Evolutionary conservation across 2,888 invertebrate genomes (phyloP).

Genomic region (Oscheius sp.): DNA sequence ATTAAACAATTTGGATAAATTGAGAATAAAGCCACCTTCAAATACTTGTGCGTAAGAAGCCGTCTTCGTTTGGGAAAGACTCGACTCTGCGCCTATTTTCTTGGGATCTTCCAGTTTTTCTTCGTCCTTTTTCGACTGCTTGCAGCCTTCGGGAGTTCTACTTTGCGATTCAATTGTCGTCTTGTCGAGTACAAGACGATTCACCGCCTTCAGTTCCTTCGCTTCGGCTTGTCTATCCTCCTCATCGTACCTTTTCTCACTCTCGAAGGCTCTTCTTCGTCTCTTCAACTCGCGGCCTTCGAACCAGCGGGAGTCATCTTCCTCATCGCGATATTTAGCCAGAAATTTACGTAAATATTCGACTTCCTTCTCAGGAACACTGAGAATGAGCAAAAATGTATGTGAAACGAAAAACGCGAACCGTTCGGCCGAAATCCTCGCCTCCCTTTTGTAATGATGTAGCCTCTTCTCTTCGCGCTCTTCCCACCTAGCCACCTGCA

Average conservation of each 20-base stretch:
- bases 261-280: conserved; percentile 89
- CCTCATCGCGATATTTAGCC: conserved; percentile 98
- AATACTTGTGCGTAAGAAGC: background rate
- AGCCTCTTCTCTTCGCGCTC: conserved; percentile 86
- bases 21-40: background rate
- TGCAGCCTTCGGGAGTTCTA: conserved; percentile 18
- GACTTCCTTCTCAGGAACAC: conserved; percentile 81
- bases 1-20: background rate
- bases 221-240: conserved; percentile 68
- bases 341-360: conserved; percentile 94
- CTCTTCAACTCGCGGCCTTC: conserved; percentile 91
- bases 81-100: background rate
- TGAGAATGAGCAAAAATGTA: conserved; percentile 34
- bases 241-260: conserved; percentile 91
- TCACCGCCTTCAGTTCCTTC: conserved; percentile 83
- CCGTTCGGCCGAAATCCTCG: conserved; percentile 75
- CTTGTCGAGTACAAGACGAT: conserved; percentile 74
- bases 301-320: conserved; percentile 96
- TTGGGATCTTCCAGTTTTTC: conserved; percentile 37
- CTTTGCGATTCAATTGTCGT: conserved; percentile 44
- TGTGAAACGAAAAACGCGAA: conserved; percentile 67
- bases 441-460: conserved; percentile 83
- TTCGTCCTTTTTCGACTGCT: conserved; percentile 61
- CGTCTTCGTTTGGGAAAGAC: background rate
- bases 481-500: conserved; percentile 82